Evolutionary conservation across 2,797 vertebrate species (phyloP).

Genomic region (Labroides dimidiatus): DNA sequence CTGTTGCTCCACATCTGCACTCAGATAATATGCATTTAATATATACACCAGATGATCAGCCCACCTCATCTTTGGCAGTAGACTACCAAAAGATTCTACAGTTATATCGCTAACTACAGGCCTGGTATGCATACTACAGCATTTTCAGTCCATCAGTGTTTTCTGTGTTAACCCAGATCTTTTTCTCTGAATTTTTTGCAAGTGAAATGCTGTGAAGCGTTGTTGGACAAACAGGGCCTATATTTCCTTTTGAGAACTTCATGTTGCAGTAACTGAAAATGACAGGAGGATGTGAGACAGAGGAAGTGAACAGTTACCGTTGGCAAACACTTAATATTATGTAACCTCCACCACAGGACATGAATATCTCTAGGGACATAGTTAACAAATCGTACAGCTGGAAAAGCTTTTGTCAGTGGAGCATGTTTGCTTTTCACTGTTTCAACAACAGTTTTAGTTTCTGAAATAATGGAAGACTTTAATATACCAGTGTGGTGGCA

Average conservation of each 20-base stretch:
- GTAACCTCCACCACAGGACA: slow-evolving; percentile 55
- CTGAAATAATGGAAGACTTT: slow-evolving; percentile 38
- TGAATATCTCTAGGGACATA: slow-evolving; percentile 39
- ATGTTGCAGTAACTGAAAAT: slow-evolving; percentile 11
- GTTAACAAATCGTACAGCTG: slow-evolving; percentile 16
- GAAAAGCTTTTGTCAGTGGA: slow-evolving; percentile 22
- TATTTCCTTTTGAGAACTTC: not conserved
- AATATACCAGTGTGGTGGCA: slow-evolving; percentile 50
- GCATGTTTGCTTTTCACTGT: slow-evolving; percentile 1
- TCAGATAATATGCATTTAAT: too few species aligned
- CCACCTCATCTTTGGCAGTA: too few species aligned
- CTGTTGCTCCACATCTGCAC: too few species aligned
- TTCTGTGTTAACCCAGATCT: too few species aligned
- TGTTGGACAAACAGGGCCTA: too few species aligned
- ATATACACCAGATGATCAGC: too few species aligned
- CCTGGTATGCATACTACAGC: too few species aligned
- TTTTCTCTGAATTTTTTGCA: too few species aligned
- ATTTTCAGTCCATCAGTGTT: too few species aligned
- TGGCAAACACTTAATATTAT: slow-evolving; percentile 27
- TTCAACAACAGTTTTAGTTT: slow-evolving; percentile 30
- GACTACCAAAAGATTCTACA: too few species aligned
- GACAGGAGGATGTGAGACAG: slow-evolving; percentile 27
- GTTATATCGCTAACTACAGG: too few species aligned
- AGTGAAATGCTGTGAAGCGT: too few species aligned
- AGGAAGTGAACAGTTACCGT: slow-evolving; percentile 55